Evolutionary conservation across 1,140 invertebrate genomes (phyloP).

Genomic region (Drosophila lini): DNA sequence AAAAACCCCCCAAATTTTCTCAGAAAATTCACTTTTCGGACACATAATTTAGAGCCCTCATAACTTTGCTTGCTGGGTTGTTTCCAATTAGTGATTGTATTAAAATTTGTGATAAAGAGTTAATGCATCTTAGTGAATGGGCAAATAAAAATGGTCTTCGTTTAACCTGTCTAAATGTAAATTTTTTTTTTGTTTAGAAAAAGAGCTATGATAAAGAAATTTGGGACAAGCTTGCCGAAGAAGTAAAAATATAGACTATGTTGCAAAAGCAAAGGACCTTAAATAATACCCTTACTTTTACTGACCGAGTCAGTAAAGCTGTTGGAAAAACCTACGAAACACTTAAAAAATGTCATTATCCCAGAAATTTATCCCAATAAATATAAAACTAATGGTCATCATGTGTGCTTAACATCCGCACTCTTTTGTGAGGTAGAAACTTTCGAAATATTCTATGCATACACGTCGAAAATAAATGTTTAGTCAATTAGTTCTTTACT

Average conservation of each 20-base stretch:
- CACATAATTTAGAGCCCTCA: no score
- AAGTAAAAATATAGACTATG: not conserved
- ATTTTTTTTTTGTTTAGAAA: not conserved
- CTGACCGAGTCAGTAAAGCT: not conserved
- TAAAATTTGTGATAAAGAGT: not conserved
- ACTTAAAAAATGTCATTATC: not conserved
- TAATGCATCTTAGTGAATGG: not conserved
- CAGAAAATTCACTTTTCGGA: no score
- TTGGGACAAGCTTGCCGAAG: not conserved
- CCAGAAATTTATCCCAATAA: not conserved
- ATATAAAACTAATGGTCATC: no score
- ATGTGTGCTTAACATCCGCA: no score
- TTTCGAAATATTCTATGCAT: no score
- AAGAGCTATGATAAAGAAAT: not conserved
- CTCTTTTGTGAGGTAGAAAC: no score
- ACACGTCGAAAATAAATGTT: no score
- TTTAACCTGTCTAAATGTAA: not conserved
- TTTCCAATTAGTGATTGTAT: not conserved
- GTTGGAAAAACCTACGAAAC: not conserved
- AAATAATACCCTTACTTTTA: not conserved
- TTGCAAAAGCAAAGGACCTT: not conserved
- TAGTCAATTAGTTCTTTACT: no score
- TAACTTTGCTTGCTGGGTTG: not conserved
- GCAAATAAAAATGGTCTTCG: not conserved
- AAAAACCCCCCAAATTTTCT: no score